These are phyloP conservation scores for Silurus glanis DNA, from an alignment of 2,113 vertebrate genomes.

Conservation along the genomic window DNA sequence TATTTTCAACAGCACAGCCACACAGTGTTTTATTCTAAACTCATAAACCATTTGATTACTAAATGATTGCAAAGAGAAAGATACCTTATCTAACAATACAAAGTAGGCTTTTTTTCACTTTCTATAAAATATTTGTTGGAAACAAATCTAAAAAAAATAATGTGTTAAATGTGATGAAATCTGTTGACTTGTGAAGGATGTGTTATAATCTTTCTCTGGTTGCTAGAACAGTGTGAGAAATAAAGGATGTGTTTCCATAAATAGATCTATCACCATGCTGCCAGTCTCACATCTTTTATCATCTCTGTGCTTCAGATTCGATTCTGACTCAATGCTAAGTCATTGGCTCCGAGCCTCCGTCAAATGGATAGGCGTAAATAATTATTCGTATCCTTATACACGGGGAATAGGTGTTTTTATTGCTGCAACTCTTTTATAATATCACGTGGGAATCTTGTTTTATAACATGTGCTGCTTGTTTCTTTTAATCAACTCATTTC, in stretches of 20 bases:
- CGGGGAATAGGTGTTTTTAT: too few relatives aligned
- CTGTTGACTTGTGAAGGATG: neutral
- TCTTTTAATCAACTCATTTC: neutral
- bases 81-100: neutral
- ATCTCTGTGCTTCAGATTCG: neutral
- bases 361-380: neutral
- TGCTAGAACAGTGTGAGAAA: neutral
- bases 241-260: neutral
- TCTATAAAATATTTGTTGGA: neutral
- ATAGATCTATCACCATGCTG: neutral
- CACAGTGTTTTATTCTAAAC: neutral
- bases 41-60: neutral
- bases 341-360: neutral
- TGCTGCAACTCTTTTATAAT: neutral
- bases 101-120: neutral
- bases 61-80: neutral
- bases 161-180: neutral
- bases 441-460: neutral
- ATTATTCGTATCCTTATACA: neutral
- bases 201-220: neutral
- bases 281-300: neutral
- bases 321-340: constrained; percentile 2
- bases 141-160: neutral
- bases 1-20: neutral
- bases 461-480: neutral